phyloP scores from a whole-genome alignment of 2,797 vertebrate genomes.

The Rhabdomys pumilio region DNA sequence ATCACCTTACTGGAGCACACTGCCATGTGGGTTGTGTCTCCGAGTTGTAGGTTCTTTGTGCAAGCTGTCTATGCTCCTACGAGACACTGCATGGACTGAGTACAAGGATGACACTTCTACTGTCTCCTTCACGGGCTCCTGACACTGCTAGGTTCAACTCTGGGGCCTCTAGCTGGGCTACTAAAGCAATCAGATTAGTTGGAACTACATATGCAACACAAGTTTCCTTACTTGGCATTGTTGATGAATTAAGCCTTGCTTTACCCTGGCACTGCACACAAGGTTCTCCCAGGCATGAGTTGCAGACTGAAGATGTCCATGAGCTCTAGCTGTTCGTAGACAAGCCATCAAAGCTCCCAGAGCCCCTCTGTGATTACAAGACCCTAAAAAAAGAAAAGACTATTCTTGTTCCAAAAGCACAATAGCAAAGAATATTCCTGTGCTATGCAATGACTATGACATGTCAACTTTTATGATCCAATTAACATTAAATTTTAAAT shows the following conservation, averaged over 20 bases:
- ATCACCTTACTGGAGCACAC: background rate
- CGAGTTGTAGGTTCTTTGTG: background rate
- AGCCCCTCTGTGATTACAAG: slow-evolving; percentile 91
- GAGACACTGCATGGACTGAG: background rate
- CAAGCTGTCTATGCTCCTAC: background rate
- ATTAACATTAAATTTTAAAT: slow-evolving; percentile 61
- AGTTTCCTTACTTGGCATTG: slow-evolving; percentile 94
- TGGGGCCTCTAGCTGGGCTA: background rate
- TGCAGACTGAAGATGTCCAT: slow-evolving; percentile 92
- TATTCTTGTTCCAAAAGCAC: slow-evolving; percentile 52
- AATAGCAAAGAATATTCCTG: background rate
- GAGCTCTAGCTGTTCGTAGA: slow-evolving; percentile 94
- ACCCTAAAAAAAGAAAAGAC: slow-evolving; percentile 81
- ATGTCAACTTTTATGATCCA: slow-evolving; percentile 16
- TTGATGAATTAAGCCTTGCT: slow-evolving; percentile 95
- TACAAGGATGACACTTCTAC: background rate
- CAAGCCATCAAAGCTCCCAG: slow-evolving; percentile 97
- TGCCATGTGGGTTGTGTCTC: background rate
- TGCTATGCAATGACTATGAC: background rate
- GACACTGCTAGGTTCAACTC: background rate
- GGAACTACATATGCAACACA: background rate
- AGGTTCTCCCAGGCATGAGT: slow-evolving; percentile 90
- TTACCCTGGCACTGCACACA: slow-evolving; percentile 91
- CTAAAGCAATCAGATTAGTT: slow-evolving; percentile 22
- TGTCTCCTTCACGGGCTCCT: background rate